A percentile compares a stretch with the other conserved stretches of the same genome.
These are phyloP conservation scores for Drosophila rubida DNA, from an alignment of 2,888 invertebrate species.

Conservation along the genomic window DNA sequence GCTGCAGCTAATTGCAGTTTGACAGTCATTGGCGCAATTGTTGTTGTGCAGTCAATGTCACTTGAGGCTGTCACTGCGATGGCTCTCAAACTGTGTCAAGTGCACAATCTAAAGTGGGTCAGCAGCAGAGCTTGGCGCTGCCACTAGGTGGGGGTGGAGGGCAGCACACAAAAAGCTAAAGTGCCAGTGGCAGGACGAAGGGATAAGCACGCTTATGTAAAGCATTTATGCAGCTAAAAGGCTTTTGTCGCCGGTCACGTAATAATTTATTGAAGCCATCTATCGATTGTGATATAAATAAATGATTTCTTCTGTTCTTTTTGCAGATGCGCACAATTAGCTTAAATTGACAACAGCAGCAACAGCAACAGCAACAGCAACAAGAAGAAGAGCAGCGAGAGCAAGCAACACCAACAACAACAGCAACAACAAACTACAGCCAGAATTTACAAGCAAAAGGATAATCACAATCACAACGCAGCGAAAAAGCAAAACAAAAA, in stretches of 20 bases:
- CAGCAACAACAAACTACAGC: constrained; percentile 37
- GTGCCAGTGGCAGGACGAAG: constrained; percentile 15
- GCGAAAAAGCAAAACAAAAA: constrained; percentile 42
- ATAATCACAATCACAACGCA: constrained; percentile 74
- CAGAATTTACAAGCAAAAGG: constrained; percentile 78
- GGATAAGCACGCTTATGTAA: constrained; percentile 74
- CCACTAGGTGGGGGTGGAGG: background rate
- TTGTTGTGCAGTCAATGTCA: constrained; percentile 42
- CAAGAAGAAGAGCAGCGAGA: constrained; percentile 8
- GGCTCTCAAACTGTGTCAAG: constrained; percentile 77
- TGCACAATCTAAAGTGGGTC: constrained; percentile 72
- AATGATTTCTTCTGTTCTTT: background rate
- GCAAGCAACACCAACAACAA: constrained; percentile 24
- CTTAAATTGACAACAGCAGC: constrained; percentile 57
- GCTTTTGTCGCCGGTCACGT: constrained; percentile 46
- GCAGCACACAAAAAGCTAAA: constrained; percentile 25
- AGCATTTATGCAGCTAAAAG: constrained; percentile 69
- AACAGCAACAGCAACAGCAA: constrained; percentile 27
- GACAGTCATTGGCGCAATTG: constrained; percentile 19
- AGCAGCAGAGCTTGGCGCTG: constrained; percentile 23
- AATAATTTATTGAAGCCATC: constrained; percentile 60
- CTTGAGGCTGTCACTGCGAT: constrained; percentile 55
- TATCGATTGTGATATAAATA: constrained; percentile 8
- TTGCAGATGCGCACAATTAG: constrained; percentile 76
- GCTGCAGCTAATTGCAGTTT: constrained; percentile 31